Evolutionary conservation across 2,888 invertebrate species (phyloP), one percentile per base, ranked within the genome.

Genomic region (Acanthococcus lagerstroemiae): DNA sequence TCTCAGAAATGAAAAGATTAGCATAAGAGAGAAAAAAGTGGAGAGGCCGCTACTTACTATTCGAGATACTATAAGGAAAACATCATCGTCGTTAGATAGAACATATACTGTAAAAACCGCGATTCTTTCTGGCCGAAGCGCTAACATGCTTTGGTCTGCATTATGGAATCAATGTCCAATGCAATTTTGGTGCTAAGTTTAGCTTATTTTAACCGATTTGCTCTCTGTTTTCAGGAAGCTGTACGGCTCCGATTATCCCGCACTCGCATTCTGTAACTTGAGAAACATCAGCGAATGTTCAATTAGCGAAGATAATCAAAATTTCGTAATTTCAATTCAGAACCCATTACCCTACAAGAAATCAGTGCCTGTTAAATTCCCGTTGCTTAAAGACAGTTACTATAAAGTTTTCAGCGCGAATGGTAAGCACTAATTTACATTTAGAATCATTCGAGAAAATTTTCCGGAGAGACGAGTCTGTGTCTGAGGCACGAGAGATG

Each of bases 201-300:
- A 1, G n/a, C 37, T n/a, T 37, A n/a, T n/a, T n/a, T n/a, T n/a
- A n/a, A n/a, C n/a, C n/a, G n/a, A n/a, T n/a, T n/a, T n/a, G 12
- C 12, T 37, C 15, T 21, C n/a, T 6, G 50, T 17, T 56, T 17
- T 12, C 55, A 69, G 69, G 54, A 46, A 55, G 37, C 61, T 66
- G 45, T 67, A 69, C 19, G 68, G 68, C 2, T 30, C 56, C 3
- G 67, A 69, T 4, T 69, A 67, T 22, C 70, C 69, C 6, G 69
- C 66, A 44, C 70, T 68, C n/a, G 26, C 24, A 5, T 65, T 78
- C 19, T 90, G 90, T 73, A 76, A 81, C 52, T 76, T 83, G 4
- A 74, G 87, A 7, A 95, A 95, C 73, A 84, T 90, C 12, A 91
- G 90, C 65, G 80, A 83, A 27, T 95, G 94, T 72, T 74, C 75